Percentiles rank a stretch among this genome's conserved stretches.
phyloP scores from a whole-genome alignment of 2,888 invertebrate genomes.

The Tipula helvola region DNA sequence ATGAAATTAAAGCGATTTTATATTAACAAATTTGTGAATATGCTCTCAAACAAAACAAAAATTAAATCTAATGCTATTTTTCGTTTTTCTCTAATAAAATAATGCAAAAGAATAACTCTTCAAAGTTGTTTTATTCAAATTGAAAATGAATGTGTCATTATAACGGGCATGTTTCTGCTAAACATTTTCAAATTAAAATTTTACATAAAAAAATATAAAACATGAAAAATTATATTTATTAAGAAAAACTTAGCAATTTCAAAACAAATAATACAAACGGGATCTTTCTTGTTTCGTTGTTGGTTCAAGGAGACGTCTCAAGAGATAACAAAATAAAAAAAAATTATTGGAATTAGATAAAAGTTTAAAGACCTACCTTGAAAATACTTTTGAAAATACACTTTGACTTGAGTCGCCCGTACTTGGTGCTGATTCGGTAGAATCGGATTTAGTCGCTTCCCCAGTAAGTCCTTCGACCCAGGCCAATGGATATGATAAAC shows the following conservation, averaged over 20 bases:
- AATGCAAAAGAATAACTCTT: too few relatives aligned
- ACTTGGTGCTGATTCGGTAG: constrained; percentile 34
- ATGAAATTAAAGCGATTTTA: too few relatives aligned
- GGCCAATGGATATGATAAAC: constrained; percentile 78
- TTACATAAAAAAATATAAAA: too few relatives aligned
- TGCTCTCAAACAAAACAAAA: not conserved
- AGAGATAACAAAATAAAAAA: not conserved
- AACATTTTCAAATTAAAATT: not conserved
- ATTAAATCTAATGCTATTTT: not conserved
- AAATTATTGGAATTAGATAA: not conserved
- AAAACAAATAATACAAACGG: not conserved
- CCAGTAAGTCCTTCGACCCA: constrained; percentile 85
- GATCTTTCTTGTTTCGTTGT: not conserved
- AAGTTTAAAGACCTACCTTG: constrained; percentile 47
- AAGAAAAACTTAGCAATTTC: not conserved
- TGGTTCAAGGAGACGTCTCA: not conserved
- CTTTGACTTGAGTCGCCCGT: constrained; percentile 49
- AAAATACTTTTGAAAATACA: constrained; percentile 84
- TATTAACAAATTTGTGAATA: too few relatives aligned
- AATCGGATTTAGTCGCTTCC: constrained; percentile 44
- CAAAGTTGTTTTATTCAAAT: not conserved
- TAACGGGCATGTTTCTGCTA: not conserved
- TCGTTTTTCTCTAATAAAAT: not conserved
- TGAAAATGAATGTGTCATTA: not conserved
- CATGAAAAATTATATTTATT: not conserved